These are phyloP conservation scores for Drosophila dives DNA, from an alignment of 2,888 invertebrate species.

Conservation along the genomic window DNA sequence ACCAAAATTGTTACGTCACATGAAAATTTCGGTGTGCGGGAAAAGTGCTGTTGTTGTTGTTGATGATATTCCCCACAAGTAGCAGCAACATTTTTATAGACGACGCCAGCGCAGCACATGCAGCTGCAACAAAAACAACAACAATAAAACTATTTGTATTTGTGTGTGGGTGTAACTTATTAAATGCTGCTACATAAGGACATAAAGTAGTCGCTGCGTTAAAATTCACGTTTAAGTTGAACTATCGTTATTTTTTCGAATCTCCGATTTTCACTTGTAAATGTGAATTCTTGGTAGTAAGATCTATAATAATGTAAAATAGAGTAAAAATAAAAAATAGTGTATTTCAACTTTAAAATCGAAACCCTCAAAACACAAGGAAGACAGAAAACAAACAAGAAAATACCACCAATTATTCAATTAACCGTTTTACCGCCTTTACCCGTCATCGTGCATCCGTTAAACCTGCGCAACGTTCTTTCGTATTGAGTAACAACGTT, in stretches of 20 bases:
- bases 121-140: conserved; percentile 8
- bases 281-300: conserved; percentile 77
- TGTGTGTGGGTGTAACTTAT: conserved; percentile 6
- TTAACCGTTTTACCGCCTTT: conserved; percentile 37
- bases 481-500: conserved; percentile 43
- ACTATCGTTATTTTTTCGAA: conserved; percentile 45
- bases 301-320: conserved; percentile 71
- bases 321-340: conserved; percentile 57
- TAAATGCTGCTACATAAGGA: conserved; percentile 17
- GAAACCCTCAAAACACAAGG: conserved; percentile 64
- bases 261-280: conserved; percentile 65
- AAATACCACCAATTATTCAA: conserved; percentile 24
- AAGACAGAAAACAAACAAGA: conserved; percentile 47
- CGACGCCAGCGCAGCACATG: conserved; percentile 41
- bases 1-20: conserved; percentile 57
- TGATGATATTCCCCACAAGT: conserved; percentile 21
- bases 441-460: conserved; percentile 39
- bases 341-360: conserved; percentile 59
- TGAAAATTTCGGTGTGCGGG: conserved; percentile 49
- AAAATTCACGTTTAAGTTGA: conserved; percentile 36
- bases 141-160: neutral
- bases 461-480: conserved; percentile 22
- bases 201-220: conserved; percentile 49
- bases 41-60: conserved; percentile 32
- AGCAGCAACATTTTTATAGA: conserved; percentile 25